Percentiles rank a stretch among this genome's conserved stretches.
These are phyloP conservation scores for Pyrrhia umbra DNA, from an alignment of 2,888 invertebrate species.

Conservation along the genomic window DNA sequence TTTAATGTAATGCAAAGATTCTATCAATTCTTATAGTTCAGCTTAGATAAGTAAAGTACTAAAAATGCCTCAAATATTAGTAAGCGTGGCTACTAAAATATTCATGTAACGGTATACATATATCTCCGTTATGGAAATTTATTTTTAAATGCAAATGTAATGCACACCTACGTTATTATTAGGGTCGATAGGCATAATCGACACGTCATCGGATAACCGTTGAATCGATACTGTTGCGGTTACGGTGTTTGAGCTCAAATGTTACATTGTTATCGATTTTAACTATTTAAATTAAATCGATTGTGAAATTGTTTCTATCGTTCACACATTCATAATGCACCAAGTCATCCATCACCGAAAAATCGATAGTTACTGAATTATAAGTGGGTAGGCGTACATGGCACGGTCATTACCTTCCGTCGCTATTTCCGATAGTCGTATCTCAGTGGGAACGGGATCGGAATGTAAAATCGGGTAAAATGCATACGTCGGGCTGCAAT, in stretches of 20 bases:
- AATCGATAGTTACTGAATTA: constrained; percentile 51
- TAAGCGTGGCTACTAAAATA: constrained; percentile 21
- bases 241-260: constrained; percentile 53
- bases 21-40: constrained; percentile 25
- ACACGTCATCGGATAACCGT: constrained; percentile 54
- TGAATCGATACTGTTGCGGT: constrained; percentile 54
- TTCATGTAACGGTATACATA: constrained; percentile 41
- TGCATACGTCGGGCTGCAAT: constrained; percentile 77
- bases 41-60: constrained; percentile 4
- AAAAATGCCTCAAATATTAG: constrained; percentile 14
- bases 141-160: constrained; percentile 58
- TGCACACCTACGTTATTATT: constrained; percentile 59
- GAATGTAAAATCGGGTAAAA: constrained; percentile 83
- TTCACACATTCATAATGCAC: constrained; percentile 51
- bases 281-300: constrained; percentile 62
- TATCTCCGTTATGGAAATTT: constrained; percentile 43
- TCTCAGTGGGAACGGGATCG: constrained; percentile 58
- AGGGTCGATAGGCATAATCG: constrained; percentile 47
- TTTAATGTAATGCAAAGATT: constrained; percentile 45
- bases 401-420: constrained; percentile 55
- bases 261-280: constrained; percentile 57
- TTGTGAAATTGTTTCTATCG: constrained; percentile 57
- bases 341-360: constrained; percentile 56
- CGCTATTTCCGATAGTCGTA: constrained; percentile 70
- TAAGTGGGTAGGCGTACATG: constrained; percentile 50